Percentiles rank a stretch among this genome's conserved stretches.
phyloP scores from a whole-genome alignment of 2,888 invertebrate genomes.

The Metallyticus violacea region DNA sequence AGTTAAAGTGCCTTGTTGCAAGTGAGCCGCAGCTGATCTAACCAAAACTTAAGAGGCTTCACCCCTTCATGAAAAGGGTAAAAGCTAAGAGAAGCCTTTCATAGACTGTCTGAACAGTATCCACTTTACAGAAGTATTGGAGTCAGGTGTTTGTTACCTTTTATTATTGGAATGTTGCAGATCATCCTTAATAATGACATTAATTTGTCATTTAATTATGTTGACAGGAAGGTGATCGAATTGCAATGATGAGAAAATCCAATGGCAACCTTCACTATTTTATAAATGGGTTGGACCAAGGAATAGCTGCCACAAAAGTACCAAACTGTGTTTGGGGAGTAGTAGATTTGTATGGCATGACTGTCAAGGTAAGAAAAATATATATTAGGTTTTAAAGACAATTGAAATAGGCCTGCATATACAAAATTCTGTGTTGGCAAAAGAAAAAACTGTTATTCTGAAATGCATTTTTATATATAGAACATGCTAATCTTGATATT shows the following conservation, averaged over 20 bases:
- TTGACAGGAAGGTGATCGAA: slow-evolving; percentile 79
- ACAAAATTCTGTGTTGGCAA: too few relatives aligned
- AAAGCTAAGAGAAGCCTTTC: not conserved
- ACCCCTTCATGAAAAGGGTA: not conserved
- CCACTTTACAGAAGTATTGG: too few relatives aligned
- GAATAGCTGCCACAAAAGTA: slow-evolving; percentile 81
- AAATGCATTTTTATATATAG: too few relatives aligned
- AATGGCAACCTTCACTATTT: slow-evolving; percentile 87
- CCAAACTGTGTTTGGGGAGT: slow-evolving; percentile 87
- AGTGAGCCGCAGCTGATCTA: too few relatives aligned
- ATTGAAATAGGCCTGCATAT: too few relatives aligned
- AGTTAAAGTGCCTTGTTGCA: too few relatives aligned
- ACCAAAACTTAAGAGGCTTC: not conserved
- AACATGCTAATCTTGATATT: too few relatives aligned
- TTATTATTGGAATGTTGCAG: not conserved
- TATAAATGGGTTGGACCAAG: slow-evolving; percentile 91
- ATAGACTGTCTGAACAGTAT: not conserved
- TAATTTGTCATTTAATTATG: not conserved
- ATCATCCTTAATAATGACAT: not conserved
- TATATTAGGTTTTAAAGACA: too few relatives aligned
- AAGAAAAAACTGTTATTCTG: too few relatives aligned
- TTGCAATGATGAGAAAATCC: slow-evolving; percentile 84
- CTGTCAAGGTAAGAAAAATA: slow-evolving; percentile 63
- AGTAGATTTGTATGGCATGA: slow-evolving; percentile 93
- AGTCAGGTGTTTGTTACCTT: not conserved